Evolutionary conservation across 2,797 vertebrate species (phyloP).

Genomic region (Allobates femoralis): DNA sequence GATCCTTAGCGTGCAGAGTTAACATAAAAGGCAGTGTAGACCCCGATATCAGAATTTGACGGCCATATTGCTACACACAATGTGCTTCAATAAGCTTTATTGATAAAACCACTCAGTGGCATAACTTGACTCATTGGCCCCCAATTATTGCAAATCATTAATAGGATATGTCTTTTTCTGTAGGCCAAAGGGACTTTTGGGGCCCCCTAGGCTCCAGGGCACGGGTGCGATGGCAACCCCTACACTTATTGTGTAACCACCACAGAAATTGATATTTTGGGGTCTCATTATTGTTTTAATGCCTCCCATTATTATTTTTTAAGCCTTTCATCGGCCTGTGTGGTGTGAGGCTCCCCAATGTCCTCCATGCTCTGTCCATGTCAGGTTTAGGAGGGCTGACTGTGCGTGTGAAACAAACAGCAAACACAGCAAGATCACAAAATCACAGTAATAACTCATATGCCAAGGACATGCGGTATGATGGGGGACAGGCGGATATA

Average conservation of each 20-base stretch:
- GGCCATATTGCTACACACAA: neutral
- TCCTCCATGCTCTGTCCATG: conserved; percentile 22
- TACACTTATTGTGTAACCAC: too few relatives aligned
- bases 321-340: neutral
- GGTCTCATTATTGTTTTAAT: neutral
- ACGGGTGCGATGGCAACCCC: too few relatives aligned
- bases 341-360: conserved; percentile 6
- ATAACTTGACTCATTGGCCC: too few relatives aligned
- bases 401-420: conserved; percentile 29
- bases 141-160: too few relatives aligned
- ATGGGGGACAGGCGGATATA: neutral
- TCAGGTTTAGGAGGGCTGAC: conserved; percentile 48
- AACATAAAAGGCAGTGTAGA: neutral
- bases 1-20: neutral
- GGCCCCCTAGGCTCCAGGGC: too few relatives aligned
- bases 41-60: neutral
- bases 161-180: too few relatives aligned
- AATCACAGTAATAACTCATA: neutral
- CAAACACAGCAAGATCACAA: conserved; percentile 34
- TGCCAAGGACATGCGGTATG: conserved; percentile 9
- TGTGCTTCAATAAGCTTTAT: conserved; percentile 3
- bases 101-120: too few relatives aligned
- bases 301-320: neutral
- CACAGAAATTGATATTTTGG: neutral
- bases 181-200: too few relatives aligned